Percentiles rank a stretch among this genome's conserved stretches.
Evolutionary conservation across 2,888 invertebrate genomes (phyloP).

Genomic region (Homarus gammarus): DNA sequence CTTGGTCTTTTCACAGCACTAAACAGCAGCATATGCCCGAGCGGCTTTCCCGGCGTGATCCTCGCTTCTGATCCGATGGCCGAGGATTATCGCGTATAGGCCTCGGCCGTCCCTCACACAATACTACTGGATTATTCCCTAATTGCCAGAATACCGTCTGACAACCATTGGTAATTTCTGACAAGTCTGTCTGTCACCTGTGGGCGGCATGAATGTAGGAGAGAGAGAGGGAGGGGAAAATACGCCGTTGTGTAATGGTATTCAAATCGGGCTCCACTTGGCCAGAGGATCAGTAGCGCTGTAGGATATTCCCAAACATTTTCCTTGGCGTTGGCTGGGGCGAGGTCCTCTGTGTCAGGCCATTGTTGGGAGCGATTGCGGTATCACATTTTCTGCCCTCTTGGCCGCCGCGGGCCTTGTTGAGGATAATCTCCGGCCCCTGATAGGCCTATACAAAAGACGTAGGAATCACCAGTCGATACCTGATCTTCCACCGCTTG

Average conservation of each 20-base stretch:
- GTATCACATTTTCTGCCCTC: slow-evolving; percentile 45
- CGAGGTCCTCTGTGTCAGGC: not conserved
- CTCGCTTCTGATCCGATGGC: not conserved
- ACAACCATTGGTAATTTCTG: slow-evolving; percentile 29
- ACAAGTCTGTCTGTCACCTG: slow-evolving; percentile 19
- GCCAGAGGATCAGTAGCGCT: not conserved
- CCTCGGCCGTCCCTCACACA: not conserved
- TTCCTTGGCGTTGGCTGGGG: not conserved
- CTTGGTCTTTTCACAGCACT: not conserved
- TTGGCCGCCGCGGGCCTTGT: slow-evolving; percentile 31
- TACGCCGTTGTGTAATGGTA: not conserved
- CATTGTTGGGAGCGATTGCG: not conserved
- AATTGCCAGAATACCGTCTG: slow-evolving; percentile 28
- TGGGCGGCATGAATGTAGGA: not conserved
- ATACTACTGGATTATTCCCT: slow-evolving; percentile 26
- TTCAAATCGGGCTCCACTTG: not conserved
- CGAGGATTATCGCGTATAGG: slow-evolving; percentile 17
- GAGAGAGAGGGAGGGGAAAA: not conserved
- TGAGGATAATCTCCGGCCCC: slow-evolving; percentile 35
- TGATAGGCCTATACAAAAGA: slow-evolving; percentile 52
- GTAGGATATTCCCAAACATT: not conserved
- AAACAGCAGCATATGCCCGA: slow-evolving; percentile 1
- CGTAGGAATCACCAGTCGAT: slow-evolving; percentile 28
- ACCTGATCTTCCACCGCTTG: slow-evolving; percentile 36
- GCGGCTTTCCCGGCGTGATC: not conserved